Evolutionary conservation across 2,113 vertebrate species (phyloP).

Genomic region (Microcebus ravelobensis): DNA sequence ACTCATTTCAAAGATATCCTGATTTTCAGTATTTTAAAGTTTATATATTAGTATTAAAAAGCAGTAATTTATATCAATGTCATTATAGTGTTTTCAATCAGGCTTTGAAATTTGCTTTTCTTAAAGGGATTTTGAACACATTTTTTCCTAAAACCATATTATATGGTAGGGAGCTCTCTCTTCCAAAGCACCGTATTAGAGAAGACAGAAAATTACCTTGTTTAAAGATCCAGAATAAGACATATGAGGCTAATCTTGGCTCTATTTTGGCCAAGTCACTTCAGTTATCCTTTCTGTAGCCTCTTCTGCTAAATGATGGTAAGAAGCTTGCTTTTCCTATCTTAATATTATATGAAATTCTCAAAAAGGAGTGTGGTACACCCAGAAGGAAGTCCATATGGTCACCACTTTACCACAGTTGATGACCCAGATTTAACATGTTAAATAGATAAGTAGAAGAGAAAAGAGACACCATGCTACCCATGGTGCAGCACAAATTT

Average conservation of each 20-base stretch:
- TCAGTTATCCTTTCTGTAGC: neutral
- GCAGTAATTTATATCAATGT: neutral
- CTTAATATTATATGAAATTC: neutral
- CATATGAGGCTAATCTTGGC: neutral
- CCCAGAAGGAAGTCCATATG: neutral
- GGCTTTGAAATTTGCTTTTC: constrained; percentile 16
- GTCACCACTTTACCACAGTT: neutral
- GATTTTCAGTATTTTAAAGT: constrained; percentile 36
- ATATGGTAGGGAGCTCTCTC: neutral
- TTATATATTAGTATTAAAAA: constrained; percentile 36
- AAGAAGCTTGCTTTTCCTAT: neutral
- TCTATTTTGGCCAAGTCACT: neutral
- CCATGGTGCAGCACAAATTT: neutral
- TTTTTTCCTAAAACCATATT: neutral
- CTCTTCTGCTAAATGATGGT: neutral
- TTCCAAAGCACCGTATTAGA: neutral
- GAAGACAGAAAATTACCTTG: neutral
- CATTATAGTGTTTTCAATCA: constrained; percentile 10
- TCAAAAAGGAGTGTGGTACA: neutral
- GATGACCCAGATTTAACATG: neutral
- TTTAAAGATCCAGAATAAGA: neutral
- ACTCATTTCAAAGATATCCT: constrained; percentile 46
- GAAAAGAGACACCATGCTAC: neutral
- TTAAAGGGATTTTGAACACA: neutral
- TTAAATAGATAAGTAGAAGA: neutral